These are phyloP conservation scores for Agrotis clavis DNA, from an alignment of 2,888 invertebrate genomes.

Conservation along the genomic window DNA sequence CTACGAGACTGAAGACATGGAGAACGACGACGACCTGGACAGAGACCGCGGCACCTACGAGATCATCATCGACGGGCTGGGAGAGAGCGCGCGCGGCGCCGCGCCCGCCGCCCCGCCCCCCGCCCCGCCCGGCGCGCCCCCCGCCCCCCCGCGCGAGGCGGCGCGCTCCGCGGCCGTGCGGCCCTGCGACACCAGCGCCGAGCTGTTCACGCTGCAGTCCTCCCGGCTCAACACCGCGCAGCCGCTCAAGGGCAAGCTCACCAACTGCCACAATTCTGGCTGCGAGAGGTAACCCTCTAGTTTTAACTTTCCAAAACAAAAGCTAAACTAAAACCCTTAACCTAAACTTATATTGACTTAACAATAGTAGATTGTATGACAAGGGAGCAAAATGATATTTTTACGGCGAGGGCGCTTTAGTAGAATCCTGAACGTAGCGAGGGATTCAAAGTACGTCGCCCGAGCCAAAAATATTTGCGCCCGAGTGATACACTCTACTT, in stretches of 20 bases:
- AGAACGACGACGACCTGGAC: constrained; percentile 81
- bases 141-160: constrained; percentile 90
- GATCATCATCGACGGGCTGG: constrained; percentile 85
- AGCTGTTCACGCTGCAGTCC: constrained; percentile 96
- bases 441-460: no score
- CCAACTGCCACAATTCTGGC: constrained; percentile 96
- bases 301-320: neutral
- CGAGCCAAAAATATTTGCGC: no score
- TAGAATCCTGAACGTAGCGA: no score
- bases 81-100: constrained; percentile 80
- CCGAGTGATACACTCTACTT: no score
- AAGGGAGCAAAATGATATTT: no score
- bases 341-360: neutral
- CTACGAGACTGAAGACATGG: constrained; percentile 84
- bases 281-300: constrained; percentile 93
- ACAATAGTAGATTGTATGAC: no score
- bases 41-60: constrained; percentile 87
- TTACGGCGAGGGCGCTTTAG: no score
- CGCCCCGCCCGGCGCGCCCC: constrained; percentile 83
- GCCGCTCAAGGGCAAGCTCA: constrained; percentile 96
- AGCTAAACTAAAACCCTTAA: no score
- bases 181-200: constrained; percentile 96
- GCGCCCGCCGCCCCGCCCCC: constrained; percentile 80
- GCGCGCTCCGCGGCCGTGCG: constrained; percentile 92
- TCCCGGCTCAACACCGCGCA: constrained; percentile 95